Evolutionary conservation across 2,113 vertebrate genomes (phyloP).

Genomic region (Piaya cayana): DNA sequence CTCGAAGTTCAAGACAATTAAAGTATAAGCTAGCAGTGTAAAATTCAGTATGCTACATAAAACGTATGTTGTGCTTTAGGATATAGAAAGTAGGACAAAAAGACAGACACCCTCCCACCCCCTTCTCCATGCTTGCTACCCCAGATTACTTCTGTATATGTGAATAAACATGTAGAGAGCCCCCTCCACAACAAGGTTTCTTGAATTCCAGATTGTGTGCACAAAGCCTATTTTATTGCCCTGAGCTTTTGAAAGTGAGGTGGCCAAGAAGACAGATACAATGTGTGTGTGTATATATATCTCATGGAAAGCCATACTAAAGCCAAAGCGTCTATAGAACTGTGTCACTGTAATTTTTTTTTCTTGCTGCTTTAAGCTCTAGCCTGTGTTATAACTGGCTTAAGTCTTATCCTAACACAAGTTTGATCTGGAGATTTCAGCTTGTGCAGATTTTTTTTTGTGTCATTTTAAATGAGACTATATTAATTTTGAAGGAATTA

Average conservation of each 20-base stretch:
- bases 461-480: constrained; percentile 48
- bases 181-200: not conserved
- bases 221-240: not conserved
- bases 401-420: constrained; percentile 60
- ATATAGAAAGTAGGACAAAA: not conserved
- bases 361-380: constrained; percentile 26
- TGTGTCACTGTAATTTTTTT: not conserved
- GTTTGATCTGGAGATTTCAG: constrained; percentile 59
- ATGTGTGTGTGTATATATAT: not conserved
- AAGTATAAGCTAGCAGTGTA: constrained; percentile 8
- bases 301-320: not conserved
- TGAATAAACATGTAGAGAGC: not conserved
- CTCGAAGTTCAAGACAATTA: constrained; percentile 47
- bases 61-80: not conserved
- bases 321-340: not conserved
- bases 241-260: not conserved
- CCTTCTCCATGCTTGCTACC: not conserved
- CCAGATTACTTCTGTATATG: not conserved
- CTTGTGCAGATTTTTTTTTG: not conserved
- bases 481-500: constrained; percentile 77
- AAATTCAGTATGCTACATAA: not conserved
- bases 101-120: not conserved
- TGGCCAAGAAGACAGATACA: not conserved
- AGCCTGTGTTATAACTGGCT: constrained; percentile 47
- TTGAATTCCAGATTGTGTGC: not conserved